These are phyloP conservation scores for Pseudorhiza aurosa DNA, from an alignment of 30 jellyfish, hydroid and myxozoan genomes.

Conservation along the genomic window DNA sequence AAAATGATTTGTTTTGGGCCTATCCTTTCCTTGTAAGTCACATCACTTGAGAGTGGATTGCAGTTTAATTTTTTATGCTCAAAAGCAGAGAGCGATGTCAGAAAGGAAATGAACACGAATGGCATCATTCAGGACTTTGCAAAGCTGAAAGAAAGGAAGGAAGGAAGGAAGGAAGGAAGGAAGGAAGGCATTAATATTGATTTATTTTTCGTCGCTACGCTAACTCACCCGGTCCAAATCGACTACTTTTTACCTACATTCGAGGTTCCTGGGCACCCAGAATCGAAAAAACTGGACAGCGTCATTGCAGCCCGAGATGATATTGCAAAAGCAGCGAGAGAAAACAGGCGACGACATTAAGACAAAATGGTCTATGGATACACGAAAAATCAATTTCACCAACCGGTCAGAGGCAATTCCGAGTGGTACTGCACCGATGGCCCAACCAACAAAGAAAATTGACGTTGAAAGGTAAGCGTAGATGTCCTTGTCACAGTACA, in stretches of 20 bases:
- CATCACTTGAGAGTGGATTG: too few relatives aligned
- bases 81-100: too few relatives aligned
- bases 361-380: not conserved
- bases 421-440: conserved; percentile 51
- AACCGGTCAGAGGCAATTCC: conserved; percentile 48
- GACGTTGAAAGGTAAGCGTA: conserved; percentile 37
- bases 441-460: conserved; percentile 52
- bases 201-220: conserved; percentile 53
- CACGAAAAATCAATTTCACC: not conserved
- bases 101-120: too few relatives aligned
- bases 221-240: conserved; percentile 64
- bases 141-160: too few relatives aligned
- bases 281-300: conserved; percentile 39
- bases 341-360: too few relatives aligned
- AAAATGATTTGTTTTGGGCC: too few relatives aligned
- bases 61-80: too few relatives aligned
- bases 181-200: conserved; percentile 52
- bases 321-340: conserved; percentile 19
- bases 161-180: too few relatives aligned
- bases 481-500: conserved; percentile 39
- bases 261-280: conserved; percentile 70
- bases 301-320: conserved; percentile 66
- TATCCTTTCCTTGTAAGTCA: too few relatives aligned
- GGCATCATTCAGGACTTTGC: too few relatives aligned
- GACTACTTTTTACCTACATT: conserved; percentile 67